These are phyloP conservation scores for Muscicapa comitata DNA, from an alignment of 2,797 vertebrate species.

Conservation along the genomic window DNA sequence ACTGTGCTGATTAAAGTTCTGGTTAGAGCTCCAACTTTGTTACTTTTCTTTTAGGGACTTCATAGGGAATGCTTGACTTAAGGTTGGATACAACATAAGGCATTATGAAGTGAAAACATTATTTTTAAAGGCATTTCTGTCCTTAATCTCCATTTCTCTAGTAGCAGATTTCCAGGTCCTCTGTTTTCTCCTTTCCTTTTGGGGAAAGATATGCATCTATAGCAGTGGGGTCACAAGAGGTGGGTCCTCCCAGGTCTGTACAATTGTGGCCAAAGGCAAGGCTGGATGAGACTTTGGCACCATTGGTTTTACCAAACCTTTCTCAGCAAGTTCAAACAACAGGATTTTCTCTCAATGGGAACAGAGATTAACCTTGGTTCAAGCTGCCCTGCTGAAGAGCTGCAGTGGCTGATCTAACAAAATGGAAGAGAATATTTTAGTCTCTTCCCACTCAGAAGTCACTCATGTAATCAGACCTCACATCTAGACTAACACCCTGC, in stretches of 20 bases:
- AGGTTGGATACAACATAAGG: neutral
- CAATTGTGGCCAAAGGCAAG: neutral
- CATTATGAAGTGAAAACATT: neutral
- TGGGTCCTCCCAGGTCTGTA: neutral
- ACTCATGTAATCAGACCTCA: neutral
- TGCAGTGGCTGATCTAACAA: neutral
- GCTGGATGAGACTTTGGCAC: neutral
- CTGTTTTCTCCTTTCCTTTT: neutral
- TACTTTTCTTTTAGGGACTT: neutral
- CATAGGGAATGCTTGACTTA: accelerated
- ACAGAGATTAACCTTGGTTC: neutral
- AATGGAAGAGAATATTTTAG: neutral
- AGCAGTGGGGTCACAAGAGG: neutral
- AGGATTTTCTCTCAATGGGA: neutral
- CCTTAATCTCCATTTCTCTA: neutral
- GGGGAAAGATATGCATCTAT: neutral
- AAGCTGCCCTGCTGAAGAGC: neutral
- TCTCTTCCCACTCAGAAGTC: neutral
- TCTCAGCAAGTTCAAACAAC: neutral
- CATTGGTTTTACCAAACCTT: neutral
- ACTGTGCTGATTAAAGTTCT: neutral
- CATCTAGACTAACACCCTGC: neutral
- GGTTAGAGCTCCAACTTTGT: neutral
- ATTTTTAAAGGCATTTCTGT: neutral
- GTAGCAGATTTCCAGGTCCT: neutral